Conservation (phyloP, 2,797 vertebrate genomes). For the Crenuchus spilurus region DNA sequence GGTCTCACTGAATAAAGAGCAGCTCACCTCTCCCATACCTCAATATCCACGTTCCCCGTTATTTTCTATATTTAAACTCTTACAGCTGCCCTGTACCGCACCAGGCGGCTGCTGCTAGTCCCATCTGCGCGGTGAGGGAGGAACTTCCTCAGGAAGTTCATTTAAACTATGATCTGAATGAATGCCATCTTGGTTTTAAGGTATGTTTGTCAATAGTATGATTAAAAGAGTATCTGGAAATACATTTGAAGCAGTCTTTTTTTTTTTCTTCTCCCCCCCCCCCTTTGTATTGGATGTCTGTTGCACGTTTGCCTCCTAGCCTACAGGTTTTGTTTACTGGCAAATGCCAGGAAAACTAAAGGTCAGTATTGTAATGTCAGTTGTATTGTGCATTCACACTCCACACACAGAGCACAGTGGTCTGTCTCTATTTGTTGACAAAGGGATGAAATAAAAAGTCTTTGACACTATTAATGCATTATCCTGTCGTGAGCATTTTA, state of each 20-base stretch:
- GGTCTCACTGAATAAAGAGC: slow-evolving; percentile 76
- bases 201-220: slow-evolving; percentile 49
- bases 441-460: slow-evolving; percentile 44
- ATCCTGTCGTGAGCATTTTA: background rate
- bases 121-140: slow-evolving; percentile 27
- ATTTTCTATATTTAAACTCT: slow-evolving; percentile 58
- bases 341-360: background rate
- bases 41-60: slow-evolving; percentile 7
- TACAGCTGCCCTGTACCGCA: slow-evolving; percentile 26
- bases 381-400: slow-evolving; percentile 11
- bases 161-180: slow-evolving; percentile 34
- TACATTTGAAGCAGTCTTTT: background rate
- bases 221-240: slow-evolving; percentile 50
- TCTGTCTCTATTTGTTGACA: slow-evolving; percentile 7
- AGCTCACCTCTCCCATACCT: background rate
- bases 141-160: slow-evolving; percentile 27
- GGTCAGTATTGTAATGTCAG: background rate
- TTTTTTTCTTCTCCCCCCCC: too few relatives aligned
- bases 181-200: slow-evolving; percentile 53
- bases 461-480: background rate
- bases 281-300: slow-evolving; percentile 16
- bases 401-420: background rate
- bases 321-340: background rate
- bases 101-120: slow-evolving; percentile 29
- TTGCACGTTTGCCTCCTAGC: slow-evolving; percentile 18